These are phyloP conservation scores for Heliconius eleuchia DNA, from an alignment of 1,140 invertebrate genomes.

Conservation along the genomic window DNA sequence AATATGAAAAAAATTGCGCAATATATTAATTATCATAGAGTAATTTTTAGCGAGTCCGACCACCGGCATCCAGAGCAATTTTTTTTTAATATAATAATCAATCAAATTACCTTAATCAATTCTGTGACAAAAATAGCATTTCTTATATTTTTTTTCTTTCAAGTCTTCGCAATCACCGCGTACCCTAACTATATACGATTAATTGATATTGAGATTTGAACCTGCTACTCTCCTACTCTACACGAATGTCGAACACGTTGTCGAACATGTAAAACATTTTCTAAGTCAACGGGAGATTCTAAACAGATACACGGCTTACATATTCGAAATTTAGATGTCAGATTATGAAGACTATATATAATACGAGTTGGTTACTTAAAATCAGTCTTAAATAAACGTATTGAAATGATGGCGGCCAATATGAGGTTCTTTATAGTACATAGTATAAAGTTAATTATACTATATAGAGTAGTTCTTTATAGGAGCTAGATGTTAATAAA, in stretches of 20 bases:
- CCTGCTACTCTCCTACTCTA: conserved; percentile 5
- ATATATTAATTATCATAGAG: background rate
- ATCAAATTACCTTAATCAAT: conserved; percentile 49
- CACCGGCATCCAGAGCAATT: conserved; percentile 66
- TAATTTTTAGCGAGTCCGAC: conserved; percentile 49
- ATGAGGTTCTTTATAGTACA: background rate
- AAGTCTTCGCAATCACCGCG: conserved; percentile 55
- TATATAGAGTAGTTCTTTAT: background rate
- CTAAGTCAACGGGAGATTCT: conserved; percentile 4
- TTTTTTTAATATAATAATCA: conserved; percentile 39
- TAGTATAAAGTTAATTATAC: background rate
- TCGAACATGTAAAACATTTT: background rate
- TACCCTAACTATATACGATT: conserved; percentile 56
- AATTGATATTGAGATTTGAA: conserved; percentile 70
- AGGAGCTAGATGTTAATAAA: background rate
- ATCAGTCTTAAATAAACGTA: conserved; percentile 75
- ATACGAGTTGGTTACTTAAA: conserved; percentile 64
- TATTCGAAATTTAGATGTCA: conserved; percentile 34
- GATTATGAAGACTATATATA: conserved; percentile 54
- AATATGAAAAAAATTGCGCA: conserved; percentile 15
- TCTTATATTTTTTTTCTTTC: conserved; percentile 48
- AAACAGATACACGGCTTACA: conserved; percentile 1
- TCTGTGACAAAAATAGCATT: conserved; percentile 78
- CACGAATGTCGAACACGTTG: background rate
- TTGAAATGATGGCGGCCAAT: conserved; percentile 35